Conservation (phyloP, 64 coral and sea anemone genomes). For the Trachythela sp. region DNA sequence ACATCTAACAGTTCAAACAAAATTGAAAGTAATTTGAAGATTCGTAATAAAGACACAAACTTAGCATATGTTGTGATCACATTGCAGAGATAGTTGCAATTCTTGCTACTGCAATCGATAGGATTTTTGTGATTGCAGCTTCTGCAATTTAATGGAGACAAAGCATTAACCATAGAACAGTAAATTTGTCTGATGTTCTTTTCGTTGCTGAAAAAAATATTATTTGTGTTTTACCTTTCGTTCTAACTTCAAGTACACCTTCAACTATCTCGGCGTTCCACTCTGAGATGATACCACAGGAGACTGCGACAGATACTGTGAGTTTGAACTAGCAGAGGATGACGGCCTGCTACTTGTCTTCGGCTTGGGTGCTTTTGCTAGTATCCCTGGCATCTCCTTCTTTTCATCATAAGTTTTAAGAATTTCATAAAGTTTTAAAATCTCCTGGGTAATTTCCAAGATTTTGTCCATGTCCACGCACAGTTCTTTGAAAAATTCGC, state of each 20-base stretch:
- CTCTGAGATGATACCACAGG: neutral
- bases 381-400: conserved; percentile 60
- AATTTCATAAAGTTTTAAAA: conserved; percentile 91
- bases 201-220: no score
- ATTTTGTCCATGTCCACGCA: conserved; percentile 97
- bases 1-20: no score
- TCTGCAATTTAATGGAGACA: no score
- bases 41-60: no score
- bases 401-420: conserved; percentile 95
- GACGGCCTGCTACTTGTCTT: conserved; percentile 67
- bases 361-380: conserved; percentile 82
- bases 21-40: no score
- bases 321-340: conserved; percentile 25
- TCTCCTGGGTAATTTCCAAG: conserved; percentile 92
- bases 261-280: neutral
- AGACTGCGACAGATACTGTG: conserved; percentile 1
- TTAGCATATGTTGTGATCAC: no score
- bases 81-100: no score
- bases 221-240: no score
- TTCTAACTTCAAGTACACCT: no score
- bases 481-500: conserved; percentile 90
- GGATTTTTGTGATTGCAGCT: neutral
- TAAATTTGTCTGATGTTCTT: no score
- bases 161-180: no score
- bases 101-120: no score